phyloP scores from a whole-genome alignment of 2,888 invertebrate species.

The Hipparchia sbordonii region DNA sequence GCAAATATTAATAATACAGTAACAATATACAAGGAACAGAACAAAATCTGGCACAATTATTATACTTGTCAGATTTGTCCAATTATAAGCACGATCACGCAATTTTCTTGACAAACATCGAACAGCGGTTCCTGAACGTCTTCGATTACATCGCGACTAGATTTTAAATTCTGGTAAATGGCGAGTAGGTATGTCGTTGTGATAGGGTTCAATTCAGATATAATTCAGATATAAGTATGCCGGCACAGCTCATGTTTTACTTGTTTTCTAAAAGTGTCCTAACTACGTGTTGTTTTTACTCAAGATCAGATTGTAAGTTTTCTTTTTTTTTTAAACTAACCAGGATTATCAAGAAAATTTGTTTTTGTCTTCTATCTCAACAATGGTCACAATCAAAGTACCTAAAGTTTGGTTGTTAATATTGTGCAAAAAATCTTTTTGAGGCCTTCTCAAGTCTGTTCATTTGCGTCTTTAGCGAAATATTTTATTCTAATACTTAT shows the following conservation, averaged over 20 bases:
- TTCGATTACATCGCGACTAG: slow-evolving; percentile 53
- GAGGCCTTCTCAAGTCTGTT: too few relatives aligned
- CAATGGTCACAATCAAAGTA: too few relatives aligned
- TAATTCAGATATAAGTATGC: slow-evolving; percentile 19
- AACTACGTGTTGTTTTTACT: slow-evolving; percentile 2
- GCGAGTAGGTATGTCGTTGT: slow-evolving; percentile 30
- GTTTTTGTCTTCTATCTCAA: too few relatives aligned
- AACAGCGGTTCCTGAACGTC: slow-evolving; percentile 54
- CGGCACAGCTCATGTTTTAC: slow-evolving; percentile 20
- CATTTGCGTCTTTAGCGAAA: too few relatives aligned
- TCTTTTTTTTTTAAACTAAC: background rate
- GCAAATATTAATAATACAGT: slow-evolving; percentile 5
- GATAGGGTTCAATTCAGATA: slow-evolving; percentile 38
- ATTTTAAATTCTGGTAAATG: slow-evolving; percentile 36
- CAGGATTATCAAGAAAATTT: background rate
- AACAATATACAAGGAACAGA: background rate
- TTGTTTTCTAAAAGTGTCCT: slow-evolving; percentile 12
- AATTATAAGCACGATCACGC: slow-evolving; percentile 37
- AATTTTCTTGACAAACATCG: slow-evolving; percentile 67
- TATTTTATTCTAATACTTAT: too few relatives aligned
- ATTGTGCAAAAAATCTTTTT: too few relatives aligned
- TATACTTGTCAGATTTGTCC: slow-evolving; percentile 31
- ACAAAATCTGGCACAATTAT: slow-evolving; percentile 26
- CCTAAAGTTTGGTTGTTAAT: too few relatives aligned
- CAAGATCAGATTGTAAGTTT: background rate